phyloP scores from a whole-genome alignment of 2,797 vertebrate genomes.

The Syncerus caffer region DNA sequence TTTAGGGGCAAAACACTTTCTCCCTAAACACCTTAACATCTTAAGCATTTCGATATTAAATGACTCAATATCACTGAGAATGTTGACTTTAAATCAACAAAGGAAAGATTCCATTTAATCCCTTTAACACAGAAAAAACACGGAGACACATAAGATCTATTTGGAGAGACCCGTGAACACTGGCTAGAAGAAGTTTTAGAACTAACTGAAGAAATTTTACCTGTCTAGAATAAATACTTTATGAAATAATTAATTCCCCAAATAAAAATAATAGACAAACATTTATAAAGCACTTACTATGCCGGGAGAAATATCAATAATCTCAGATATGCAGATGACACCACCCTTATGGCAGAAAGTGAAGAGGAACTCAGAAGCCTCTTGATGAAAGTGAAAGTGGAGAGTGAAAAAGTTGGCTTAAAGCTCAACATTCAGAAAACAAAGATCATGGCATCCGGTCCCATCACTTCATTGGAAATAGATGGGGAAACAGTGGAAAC shows the following conservation, averaged over 20 bases:
- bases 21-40: neutral
- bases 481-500: no score
- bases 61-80: neutral
- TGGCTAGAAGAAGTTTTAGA: neutral
- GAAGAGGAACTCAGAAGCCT: no score
- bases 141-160: neutral
- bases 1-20: neutral
- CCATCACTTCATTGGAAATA: no score
- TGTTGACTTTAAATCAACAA: neutral
- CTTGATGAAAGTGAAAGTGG: no score
- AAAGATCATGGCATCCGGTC: no score
- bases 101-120: neutral
- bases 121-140: neutral
- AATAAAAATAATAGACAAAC: neutral
- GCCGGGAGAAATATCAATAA: no score
- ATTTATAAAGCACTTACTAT: neutral
- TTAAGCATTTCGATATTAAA: neutral
- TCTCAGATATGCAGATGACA: no score
- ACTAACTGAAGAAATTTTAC: neutral
- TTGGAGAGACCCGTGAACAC: neutral
- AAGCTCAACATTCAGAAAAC: no score
- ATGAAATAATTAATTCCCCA: neutral
- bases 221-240: neutral
- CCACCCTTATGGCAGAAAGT: no score
- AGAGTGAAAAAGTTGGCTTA: no score